Evolutionary conservation across 2,113 vertebrate genomes (phyloP), one percentile per base, ranked within the genome.

Genomic region (Tetraodon nigroviridis): DNA sequence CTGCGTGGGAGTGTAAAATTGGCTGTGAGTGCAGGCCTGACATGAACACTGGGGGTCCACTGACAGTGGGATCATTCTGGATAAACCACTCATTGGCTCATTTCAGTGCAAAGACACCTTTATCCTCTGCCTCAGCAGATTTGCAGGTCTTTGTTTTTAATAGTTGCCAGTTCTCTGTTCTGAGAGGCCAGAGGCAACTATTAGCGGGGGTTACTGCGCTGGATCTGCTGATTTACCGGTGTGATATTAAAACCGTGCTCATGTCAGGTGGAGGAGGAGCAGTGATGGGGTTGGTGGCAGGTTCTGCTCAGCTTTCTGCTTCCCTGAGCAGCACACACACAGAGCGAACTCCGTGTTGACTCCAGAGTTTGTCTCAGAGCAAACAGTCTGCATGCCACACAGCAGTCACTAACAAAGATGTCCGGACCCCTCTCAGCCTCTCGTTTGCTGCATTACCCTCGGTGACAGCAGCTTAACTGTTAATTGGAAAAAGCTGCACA

Each of bases 401-500:
- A n/a, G 32, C 44, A 46, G 5, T 17, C 44, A 17, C 15, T 7
- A 2, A 46, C 19, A 22, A 8, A 18, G 20, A 21, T 18, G 49
- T 70, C 64, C 51, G 37, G 46, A 57, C 61, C 66, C 66, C 58
- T 52, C 41, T 54, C 51, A 58, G 75, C 64, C 57, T 16, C 67
- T 80, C 62, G 42, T 75, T 64, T 76, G 77, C 58, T 60, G 54
- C 73, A 59, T 46, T 54, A 14, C 58, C 63, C 70, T 72, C 76
- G 69, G 52, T 83, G 83, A 80, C 75, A 72, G 70, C 71, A 71
- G 63, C 56, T 44, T 11, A 53, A 59, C 57, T 64, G 58, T 76
- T 81, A 83, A 85, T 75, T 78, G 68, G 71, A 78, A 51, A 48
- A 74, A 71, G 69, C 73, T 77, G 65, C 77, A 79, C 82, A 79